Percentiles rank a stretch among this genome's conserved stretches.
phyloP scores from a whole-genome alignment of 2,888 invertebrate species.

The Cantharis nigra region DNA sequence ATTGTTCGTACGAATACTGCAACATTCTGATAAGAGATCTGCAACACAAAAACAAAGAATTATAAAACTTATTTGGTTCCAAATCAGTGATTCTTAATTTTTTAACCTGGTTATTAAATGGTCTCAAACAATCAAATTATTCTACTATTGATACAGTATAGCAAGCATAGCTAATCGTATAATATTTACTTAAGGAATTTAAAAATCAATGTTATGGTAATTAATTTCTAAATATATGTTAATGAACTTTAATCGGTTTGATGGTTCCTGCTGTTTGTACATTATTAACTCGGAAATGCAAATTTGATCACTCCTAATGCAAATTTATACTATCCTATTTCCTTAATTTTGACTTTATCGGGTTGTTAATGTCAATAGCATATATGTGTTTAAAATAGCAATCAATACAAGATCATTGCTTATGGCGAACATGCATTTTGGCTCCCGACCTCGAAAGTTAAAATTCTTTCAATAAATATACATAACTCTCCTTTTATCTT shows the following conservation, averaged over 20 bases:
- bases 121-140: not conserved
- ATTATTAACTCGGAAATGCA: not conserved
- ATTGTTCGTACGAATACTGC: constrained; percentile 49
- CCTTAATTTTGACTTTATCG: not conserved
- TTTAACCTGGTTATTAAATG: not conserved
- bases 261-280: not conserved
- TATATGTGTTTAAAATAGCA: not conserved
- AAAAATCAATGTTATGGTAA: not conserved
- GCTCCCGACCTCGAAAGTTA: not conserved
- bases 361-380: not conserved
- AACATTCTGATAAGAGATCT: constrained; percentile 42
- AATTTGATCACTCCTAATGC: not conserved
- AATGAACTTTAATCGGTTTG: not conserved
- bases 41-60: not conserved
- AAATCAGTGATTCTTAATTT: not conserved
- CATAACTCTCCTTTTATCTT: not conserved
- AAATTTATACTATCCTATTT: not conserved
- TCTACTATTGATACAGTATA: not conserved
- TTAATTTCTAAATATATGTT: not conserved
- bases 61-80: not conserved
- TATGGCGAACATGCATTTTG: not conserved
- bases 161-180: not conserved
- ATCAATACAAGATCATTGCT: not conserved
- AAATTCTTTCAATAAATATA: too few species aligned
- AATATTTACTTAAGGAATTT: not conserved